Conservation (phyloP, 2,888 invertebrate species). For the Tanypteryx hageni region DNA sequence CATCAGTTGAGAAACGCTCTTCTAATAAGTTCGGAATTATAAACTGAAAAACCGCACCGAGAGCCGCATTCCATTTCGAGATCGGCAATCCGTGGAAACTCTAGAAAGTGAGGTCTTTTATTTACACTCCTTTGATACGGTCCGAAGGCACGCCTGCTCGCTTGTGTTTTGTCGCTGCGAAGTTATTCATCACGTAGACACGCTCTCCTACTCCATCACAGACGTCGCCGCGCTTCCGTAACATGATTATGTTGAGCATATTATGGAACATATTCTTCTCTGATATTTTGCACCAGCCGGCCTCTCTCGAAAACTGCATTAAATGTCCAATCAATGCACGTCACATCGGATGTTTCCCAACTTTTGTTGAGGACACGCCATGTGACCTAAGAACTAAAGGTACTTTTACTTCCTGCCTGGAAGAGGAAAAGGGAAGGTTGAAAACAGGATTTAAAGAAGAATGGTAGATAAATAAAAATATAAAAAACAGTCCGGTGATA, state of each 20-base stretch:
- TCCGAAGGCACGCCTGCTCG: not conserved
- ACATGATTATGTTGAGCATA: not conserved
- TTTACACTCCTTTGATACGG: not conserved
- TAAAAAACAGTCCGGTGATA: too few species aligned
- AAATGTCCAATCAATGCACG: slow-evolving; percentile 4
- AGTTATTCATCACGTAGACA: too few species aligned
- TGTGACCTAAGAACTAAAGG: not conserved
- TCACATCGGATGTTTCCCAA: not conserved
- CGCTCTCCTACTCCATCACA: not conserved
- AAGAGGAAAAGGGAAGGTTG: too few species aligned
- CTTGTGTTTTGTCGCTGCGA: not conserved
- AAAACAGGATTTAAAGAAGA: too few species aligned
- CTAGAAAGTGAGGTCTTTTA: not conserved
- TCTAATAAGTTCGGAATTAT: too few species aligned
- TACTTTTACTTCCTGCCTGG: too few species aligned
- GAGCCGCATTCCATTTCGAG: too few species aligned
- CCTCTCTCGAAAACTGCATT: not conserved
- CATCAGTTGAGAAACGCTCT: too few species aligned
- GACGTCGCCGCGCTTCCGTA: not conserved
- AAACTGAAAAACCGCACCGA: too few species aligned
- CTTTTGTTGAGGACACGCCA: not conserved
- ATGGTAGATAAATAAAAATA: too few species aligned
- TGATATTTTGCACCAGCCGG: not conserved
- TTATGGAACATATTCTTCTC: not conserved
- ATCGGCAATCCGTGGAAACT: not conserved